A percentile compares a stretch with the other conserved stretches of the same genome.
Evolutionary conservation across 1,140 invertebrate species (phyloP).

Genomic region (Drosophila malerkotliana): DNA sequence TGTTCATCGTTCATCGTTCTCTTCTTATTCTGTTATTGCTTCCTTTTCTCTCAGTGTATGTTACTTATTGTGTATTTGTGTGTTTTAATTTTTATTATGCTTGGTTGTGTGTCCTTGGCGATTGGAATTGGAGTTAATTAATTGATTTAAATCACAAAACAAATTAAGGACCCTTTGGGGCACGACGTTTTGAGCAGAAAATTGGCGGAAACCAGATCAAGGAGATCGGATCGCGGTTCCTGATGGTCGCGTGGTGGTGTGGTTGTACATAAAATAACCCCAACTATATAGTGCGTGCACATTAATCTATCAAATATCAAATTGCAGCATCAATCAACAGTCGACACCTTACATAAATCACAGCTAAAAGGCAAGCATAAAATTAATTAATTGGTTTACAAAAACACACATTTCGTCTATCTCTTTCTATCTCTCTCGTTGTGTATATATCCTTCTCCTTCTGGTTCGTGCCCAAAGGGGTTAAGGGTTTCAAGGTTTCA

Average conservation of each 20-base stretch:
- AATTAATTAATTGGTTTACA: slow-evolving; percentile 53
- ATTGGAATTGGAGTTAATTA: neutral
- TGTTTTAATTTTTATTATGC: slow-evolving; percentile 7
- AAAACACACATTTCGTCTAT: slow-evolving; percentile 42
- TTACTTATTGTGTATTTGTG: neutral
- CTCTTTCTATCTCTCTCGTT: slow-evolving; percentile 2
- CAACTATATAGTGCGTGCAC: slow-evolving; percentile 15
- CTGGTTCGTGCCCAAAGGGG: slow-evolving; percentile 42
- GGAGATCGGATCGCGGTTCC: neutral
- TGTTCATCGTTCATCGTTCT: neutral
- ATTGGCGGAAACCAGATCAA: neutral
- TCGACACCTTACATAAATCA: slow-evolving; percentile 56
- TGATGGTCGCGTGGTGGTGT: neutral
- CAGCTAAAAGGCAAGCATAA: slow-evolving; percentile 80
- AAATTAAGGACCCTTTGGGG: neutral
- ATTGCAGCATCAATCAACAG: slow-evolving; percentile 19
- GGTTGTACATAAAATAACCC: slow-evolving; percentile 14
- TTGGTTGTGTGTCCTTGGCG: neutral
- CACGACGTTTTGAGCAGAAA: neutral
- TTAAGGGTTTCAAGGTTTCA: neutral
- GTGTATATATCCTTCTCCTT: slow-evolving; percentile 31
- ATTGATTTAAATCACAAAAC: neutral
- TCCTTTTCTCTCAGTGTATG: neutral
- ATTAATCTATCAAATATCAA: slow-evolving; percentile 34
- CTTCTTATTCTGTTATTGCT: slow-evolving; percentile 9